phyloP scores from a whole-genome alignment of 2,113 vertebrate species.

The Oophaga pumilio region DNA sequence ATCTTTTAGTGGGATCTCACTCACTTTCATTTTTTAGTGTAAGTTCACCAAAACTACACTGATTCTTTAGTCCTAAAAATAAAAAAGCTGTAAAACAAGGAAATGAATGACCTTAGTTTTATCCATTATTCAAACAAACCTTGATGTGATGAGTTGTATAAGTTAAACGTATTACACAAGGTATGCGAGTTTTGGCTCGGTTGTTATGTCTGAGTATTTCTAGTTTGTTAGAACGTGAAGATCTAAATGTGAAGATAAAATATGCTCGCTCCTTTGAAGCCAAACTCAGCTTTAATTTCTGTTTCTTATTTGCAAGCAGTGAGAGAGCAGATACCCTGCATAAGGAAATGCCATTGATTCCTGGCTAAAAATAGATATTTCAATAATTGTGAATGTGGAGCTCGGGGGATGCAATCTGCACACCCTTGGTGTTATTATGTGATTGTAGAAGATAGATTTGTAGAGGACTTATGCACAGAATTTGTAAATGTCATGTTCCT shows the following conservation, averaged over 20 bases:
- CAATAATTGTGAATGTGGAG: slow-evolving; percentile 32
- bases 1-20: too few relatives aligned
- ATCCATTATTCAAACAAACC: neutral
- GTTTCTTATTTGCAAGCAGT: slow-evolving; percentile 42
- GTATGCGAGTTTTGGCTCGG: neutral
- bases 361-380: slow-evolving; percentile 44
- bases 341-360: slow-evolving; percentile 52
- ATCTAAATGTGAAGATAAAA: slow-evolving; percentile 35
- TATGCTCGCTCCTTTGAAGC: slow-evolving; percentile 3
- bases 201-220: slow-evolving; percentile 8
- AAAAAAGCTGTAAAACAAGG: neutral
- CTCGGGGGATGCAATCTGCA: slow-evolving; percentile 5
- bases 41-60: neutral
- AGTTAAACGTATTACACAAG: neutral
- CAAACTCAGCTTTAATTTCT: slow-evolving; percentile 38
- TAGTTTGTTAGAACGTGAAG: slow-evolving; percentile 10
- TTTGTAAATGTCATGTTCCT: slow-evolving; percentile 14
- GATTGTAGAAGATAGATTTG: neutral
- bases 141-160: neutral
- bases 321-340: slow-evolving; percentile 34
- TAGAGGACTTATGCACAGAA: neutral
- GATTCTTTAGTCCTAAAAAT: neutral
- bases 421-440: slow-evolving; percentile 21
- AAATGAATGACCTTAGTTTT: neutral
- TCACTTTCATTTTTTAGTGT: neutral